phyloP scores from a whole-genome alignment of 2,888 invertebrate species.

The Agriopis leucophaearia region DNA sequence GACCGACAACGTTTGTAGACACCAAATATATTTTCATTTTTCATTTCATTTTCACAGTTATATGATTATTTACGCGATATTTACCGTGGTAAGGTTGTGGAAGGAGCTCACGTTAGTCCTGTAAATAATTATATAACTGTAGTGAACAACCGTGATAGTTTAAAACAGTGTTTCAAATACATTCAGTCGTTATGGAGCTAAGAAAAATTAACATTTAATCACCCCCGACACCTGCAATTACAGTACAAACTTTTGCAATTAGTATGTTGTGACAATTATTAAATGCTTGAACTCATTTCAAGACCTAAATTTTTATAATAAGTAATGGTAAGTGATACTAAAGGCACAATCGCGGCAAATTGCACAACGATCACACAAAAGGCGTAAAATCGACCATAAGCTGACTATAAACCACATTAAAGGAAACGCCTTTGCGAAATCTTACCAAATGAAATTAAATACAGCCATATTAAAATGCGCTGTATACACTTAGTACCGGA shows the following conservation, averaged over 20 bases:
- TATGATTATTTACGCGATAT: too few relatives aligned
- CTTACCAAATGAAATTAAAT: constrained; percentile 24
- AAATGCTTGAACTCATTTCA: constrained; percentile 4
- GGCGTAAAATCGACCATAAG: constrained; percentile 24
- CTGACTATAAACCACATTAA: constrained; percentile 22
- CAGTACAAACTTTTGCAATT: constrained; percentile 4
- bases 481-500: constrained; percentile 21
- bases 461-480: constrained; percentile 22
- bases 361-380: constrained; percentile 20
- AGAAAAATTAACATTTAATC: not conserved
- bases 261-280: constrained; percentile 9
- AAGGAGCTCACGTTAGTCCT: too few relatives aligned
- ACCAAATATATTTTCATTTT: too few relatives aligned
- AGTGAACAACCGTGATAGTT: too few relatives aligned
- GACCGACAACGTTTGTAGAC: too few relatives aligned
- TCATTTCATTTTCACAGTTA: too few relatives aligned
- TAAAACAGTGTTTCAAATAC: too few relatives aligned
- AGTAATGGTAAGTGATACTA: constrained; percentile 1
- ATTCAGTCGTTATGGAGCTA: not conserved
- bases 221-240: not conserved
- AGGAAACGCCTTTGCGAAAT: constrained; percentile 31
- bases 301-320: constrained; percentile 10
- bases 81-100: too few relatives aligned
- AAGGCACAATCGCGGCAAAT: constrained; percentile 1
- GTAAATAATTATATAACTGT: too few relatives aligned